Percentiles rank a stretch among this genome's conserved stretches.
phyloP scores from a whole-genome alignment of 2,113 vertebrate species.

The Loxodonta africana region DNA sequence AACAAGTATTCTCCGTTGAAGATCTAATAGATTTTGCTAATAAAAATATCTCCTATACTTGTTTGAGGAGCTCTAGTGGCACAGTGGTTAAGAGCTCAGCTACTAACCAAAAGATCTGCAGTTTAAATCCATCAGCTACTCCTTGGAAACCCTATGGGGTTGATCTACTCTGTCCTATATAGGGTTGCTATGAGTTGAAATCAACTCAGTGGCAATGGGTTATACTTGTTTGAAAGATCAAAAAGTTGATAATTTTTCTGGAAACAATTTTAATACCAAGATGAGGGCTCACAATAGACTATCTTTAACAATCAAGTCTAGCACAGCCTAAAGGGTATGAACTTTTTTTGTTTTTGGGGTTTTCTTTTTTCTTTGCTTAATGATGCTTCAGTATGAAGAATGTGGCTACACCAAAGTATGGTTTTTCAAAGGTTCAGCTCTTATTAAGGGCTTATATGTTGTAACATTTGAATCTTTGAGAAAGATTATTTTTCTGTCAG shows the following conservation, averaged over 20 bases:
- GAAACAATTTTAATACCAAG: background rate
- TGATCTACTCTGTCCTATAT: no score
- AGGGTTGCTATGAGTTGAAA: no score
- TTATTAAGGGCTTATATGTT: background rate
- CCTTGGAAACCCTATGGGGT: no score
- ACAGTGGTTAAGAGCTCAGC: no score
- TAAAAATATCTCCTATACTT: background rate
- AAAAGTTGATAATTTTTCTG: background rate
- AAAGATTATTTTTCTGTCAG: background rate
- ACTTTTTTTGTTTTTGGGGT: background rate
- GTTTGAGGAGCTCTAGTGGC: no score
- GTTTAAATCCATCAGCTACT: no score
- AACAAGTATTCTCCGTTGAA: background rate
- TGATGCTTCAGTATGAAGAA: background rate
- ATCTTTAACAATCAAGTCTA: background rate
- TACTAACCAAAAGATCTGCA: no score
- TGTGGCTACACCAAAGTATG: background rate
- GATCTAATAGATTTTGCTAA: background rate
- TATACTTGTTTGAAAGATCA: constrained; percentile 7
- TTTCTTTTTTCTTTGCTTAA: background rate
- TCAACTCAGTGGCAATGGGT: no score
- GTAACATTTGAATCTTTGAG: constrained; percentile 13
- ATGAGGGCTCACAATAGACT: background rate
- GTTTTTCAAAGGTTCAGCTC: background rate
- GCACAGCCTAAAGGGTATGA: background rate